Evolutionary conservation across 2,113 vertebrate species (phyloP), one percentile per base, ranked within the genome.

Genomic region (Bombycilla garrulus): DNA sequence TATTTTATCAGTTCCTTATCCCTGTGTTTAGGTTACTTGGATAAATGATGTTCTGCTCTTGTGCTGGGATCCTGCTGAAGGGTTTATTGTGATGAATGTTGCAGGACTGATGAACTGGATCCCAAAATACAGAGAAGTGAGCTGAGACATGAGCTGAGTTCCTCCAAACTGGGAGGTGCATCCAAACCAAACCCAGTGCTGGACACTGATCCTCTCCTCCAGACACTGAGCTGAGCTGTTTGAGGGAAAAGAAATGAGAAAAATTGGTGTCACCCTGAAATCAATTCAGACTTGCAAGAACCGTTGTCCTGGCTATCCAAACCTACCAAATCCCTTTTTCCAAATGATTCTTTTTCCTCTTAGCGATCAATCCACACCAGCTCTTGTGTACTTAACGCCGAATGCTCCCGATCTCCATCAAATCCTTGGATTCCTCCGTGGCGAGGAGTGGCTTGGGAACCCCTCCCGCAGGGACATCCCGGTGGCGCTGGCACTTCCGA

Each of bases 381-480:
- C 48, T 69, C 54, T 45, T 10, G 3, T 38, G 33, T 33, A 5
- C 38, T 45, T 38, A 26, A 56, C 15, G 31, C 71, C 0, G 0
- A 91, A n/a, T 2, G 12, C 57, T 23, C 92, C 83, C 33, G 42
- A 78, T 86, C 66, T 57, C 80, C 45, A 72, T n/a, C 79, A 14
- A 19, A 81, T 45, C 71, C 15, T 12, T 82, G 87, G 54, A 31
- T 70, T 28, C 79, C 94, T 96, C 81, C 73, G 71, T 57, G 1
- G n/a, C 83, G 65, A 84, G 20, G 11, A n/a, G 61, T 31, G 61
- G 94, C 90, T 62, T 57, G 71, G 82, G 65, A 73, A 11, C 76
- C 56, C 50, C 92, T 84, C 81, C 94, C n/a, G 12, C 48, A 65
- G 81, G 9, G 91, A 93, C 93, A 90, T 78, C 60, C 48, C 88